Evolutionary conservation across 1,140 invertebrate species (phyloP).

Genomic region (Cataglyphis hispanica): DNA sequence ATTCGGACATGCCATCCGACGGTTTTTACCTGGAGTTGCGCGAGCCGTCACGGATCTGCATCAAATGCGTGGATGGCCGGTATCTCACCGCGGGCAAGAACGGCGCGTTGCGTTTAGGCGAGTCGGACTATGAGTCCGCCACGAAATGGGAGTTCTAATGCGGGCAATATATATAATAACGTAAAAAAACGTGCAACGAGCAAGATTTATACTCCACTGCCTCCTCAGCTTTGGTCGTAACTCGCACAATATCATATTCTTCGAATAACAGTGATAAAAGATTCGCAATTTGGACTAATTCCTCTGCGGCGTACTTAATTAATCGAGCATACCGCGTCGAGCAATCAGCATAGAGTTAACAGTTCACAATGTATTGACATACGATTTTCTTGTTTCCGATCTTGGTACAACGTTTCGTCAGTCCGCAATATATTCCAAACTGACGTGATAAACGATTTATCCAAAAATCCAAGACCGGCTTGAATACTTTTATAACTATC

Average conservation of each 20-base stretch:
- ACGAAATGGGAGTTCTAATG: slow-evolving; percentile 98
- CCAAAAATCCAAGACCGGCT: slow-evolving; percentile 6
- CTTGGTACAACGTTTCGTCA: slow-evolving; percentile 20
- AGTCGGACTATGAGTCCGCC: slow-evolving; percentile 91
- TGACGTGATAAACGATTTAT: slow-evolving; percentile 14
- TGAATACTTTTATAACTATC: slow-evolving; percentile 22
- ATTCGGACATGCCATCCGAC: slow-evolving; percentile 93
- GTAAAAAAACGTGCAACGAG: slow-evolving; percentile 26
- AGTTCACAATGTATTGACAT: slow-evolving; percentile 18
- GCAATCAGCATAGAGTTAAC: background rate
- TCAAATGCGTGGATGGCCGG: slow-evolving; percentile 92
- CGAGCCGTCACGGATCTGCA: slow-evolving; percentile 96
- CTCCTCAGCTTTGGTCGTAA: slow-evolving; percentile 59
- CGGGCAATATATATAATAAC: background rate
- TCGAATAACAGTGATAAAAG: slow-evolving; percentile 18
- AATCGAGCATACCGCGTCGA: slow-evolving; percentile 37
- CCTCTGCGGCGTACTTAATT: slow-evolving; percentile 61
- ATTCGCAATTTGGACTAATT: slow-evolving; percentile 3
- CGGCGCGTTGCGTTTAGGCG: slow-evolving; percentile 95
- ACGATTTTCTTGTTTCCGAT: slow-evolving; percentile 5
- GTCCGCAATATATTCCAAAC: slow-evolving; percentile 46
- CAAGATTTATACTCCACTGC: slow-evolving; percentile 33
- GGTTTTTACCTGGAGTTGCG: slow-evolving; percentile 97
- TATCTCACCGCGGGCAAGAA: slow-evolving; percentile 98
- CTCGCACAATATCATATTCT: slow-evolving; percentile 26